Evolutionary conservation across 2,888 invertebrate genomes (phyloP), one percentile per base, ranked within the genome.

Genomic region (Andrena marginata): DNA sequence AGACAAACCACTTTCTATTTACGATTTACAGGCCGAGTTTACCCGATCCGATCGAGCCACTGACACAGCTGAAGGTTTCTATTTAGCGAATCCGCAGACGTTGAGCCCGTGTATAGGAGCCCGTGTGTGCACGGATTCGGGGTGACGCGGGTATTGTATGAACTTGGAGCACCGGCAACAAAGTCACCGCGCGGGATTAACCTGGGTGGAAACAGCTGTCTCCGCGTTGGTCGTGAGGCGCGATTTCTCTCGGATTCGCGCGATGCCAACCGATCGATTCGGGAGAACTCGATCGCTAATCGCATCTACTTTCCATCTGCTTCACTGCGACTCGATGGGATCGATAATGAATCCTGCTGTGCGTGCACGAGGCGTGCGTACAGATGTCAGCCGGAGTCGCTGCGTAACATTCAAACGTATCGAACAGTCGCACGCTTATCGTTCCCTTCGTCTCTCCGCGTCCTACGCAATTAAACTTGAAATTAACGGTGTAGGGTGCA

Each of bases 401-500:
- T 8, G 48, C 8, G 42, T 4, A 5, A 20, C 69, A 29, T 69
- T 48, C 1, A 35, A 56, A 69, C 29, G 5, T 56, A 29, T 62
- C 7, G 68, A 54, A 56, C 70, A 48, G 26, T 6, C 29, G n/a
- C 10, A 68, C 35, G 48, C 33, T 69, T 63, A 56, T 60, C 59
- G 42, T 62, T 79, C 62, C 23, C 48, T 29, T 77, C 67, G 51
- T 63, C 54, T 42, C 49, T 51, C 13, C 64, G 42, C 23, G 42
- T 42, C 62, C 73, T 42, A 13, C 16, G 42, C 42, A 42, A 42
- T 42, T 71, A 73, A 78, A 78, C 56, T 71, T 74, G n/a, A 56
- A 82, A 74, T 83, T 74, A 83, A 82, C 26, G 73, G 42, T 35
- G 54, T 35, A 82, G 77, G 77, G 70, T 77, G 82, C 65, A 82